Conservation (phyloP, 1,140 invertebrate species). For the Yoshiicerus persimilis region DNA sequence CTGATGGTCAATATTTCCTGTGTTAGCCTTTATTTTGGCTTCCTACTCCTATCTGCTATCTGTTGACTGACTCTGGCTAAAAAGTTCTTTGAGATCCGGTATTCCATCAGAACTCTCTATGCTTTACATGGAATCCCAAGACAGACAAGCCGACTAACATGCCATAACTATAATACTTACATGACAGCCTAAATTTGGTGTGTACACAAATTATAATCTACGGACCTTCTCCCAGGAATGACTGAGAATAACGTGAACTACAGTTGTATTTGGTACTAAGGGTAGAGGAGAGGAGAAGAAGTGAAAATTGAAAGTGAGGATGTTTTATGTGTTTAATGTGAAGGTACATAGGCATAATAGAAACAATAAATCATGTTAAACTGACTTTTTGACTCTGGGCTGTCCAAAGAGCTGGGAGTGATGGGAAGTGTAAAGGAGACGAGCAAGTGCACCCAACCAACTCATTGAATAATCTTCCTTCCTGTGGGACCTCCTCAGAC, state of each 20-base stretch:
- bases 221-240: too few species aligned
- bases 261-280: too few species aligned
- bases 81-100: neutral
- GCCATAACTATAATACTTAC: too few species aligned
- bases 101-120: too few species aligned
- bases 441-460: too few species aligned
- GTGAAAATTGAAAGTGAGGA: slow-evolving; percentile 15
- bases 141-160: too few species aligned
- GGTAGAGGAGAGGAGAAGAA: too few species aligned
- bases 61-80: neutral
- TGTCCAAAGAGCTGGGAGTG: neutral
- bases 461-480: slow-evolving; percentile 1
- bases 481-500: neutral
- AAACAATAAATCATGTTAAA: slow-evolving; percentile 19
- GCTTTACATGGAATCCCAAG: too few species aligned
- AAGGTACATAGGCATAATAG: neutral
- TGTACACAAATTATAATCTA: too few species aligned
- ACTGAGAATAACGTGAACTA: too few species aligned
- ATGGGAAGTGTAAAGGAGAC: neutral
- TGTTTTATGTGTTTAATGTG: neutral
- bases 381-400: slow-evolving; percentile 6
- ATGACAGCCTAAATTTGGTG: too few species aligned
- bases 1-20: neutral
- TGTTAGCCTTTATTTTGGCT: neutral
- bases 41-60: neutral